Evolutionary conservation across 1,140 invertebrate genomes (phyloP), one percentile per base, ranked within the genome.

Genomic region (Probaryconus sp.): DNA sequence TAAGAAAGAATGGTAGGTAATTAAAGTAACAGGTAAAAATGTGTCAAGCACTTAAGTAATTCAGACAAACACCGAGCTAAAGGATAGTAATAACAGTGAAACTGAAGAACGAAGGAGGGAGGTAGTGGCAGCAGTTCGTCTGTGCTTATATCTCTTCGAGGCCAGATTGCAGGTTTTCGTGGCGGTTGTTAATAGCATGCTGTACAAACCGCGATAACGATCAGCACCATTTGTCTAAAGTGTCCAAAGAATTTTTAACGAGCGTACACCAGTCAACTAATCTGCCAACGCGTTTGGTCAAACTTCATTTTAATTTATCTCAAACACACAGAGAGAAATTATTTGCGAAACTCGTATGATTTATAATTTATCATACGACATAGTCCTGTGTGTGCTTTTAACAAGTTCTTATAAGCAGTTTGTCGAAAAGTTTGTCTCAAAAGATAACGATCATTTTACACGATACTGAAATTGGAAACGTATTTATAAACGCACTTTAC

Each of bases 221-320:
- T 76, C 76, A 64, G 48, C 64, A 42, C 70, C 75, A 77, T 77
- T 77, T 73, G 69, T 77, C 63, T 77, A 14, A 68, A 63, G 58
- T 65, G 74, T 72, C 74, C 64, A 65, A 65, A 56, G 69, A 72
- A 77, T 77, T 77, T 77, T 77, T 77, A 77, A 77, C 64, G 58
- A 77, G 58, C 64, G 48, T 67, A 14, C 60, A 56, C 42, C 63
- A 64, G 58, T 69, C 68, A 61, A 58, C 74, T 69, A 77, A 68
- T 77, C 47, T 63, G 68, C 50, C 69, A 53, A 65, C 64, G 64
- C 64, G 63, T 72, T 68, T 63, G 63, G 58, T 61, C 60, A 69
- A 69, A 75, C 58, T 69, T 60, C 64, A 69, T 75, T 75, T 60
- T 68, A 68, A 75, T 75, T 75, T 75, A 75, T 75, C 55, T 64